Percentiles rank a stretch among this genome's conserved stretches.
Conservation (phyloP, 2,797 vertebrate species). For the Coluber constrictor region DNA sequence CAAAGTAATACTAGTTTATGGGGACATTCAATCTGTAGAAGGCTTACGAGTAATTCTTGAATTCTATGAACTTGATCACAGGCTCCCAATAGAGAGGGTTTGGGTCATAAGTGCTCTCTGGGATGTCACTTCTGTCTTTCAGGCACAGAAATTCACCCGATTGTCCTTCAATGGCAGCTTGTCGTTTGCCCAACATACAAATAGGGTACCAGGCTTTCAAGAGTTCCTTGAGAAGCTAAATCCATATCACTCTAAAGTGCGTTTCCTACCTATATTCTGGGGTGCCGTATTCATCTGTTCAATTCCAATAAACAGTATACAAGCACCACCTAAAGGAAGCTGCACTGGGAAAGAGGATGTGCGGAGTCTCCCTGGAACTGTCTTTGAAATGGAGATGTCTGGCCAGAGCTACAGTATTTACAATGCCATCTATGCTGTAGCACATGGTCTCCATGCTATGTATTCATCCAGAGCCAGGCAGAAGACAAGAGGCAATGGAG, state of each 20-base stretch:
- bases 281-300: too few species aligned
- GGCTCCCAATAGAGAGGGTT: not conserved
- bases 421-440: too few species aligned
- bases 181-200: not conserved
- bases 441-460: too few species aligned
- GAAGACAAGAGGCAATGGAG: too few species aligned
- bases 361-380: too few species aligned
- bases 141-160: rapidly evolving
- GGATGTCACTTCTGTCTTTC: not conserved
- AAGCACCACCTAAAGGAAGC: too few species aligned
- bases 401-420: too few species aligned
- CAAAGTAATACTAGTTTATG: too few species aligned
- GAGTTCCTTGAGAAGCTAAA: not conserved
- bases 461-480: too few species aligned
- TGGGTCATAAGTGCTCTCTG: not conserved
- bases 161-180: not conserved
- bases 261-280: not conserved
- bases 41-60: not conserved
- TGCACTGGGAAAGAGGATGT: too few species aligned
- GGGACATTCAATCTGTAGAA: not conserved
- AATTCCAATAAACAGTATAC: too few species aligned
- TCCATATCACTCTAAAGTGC: not conserved
- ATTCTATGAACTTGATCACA: rapidly evolving
- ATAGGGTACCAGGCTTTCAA: not conserved
- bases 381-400: too few species aligned